These are phyloP conservation scores for Trichogramma dendrolimi DNA, from an alignment of 2,888 invertebrate species.

Conservation along the genomic window DNA sequence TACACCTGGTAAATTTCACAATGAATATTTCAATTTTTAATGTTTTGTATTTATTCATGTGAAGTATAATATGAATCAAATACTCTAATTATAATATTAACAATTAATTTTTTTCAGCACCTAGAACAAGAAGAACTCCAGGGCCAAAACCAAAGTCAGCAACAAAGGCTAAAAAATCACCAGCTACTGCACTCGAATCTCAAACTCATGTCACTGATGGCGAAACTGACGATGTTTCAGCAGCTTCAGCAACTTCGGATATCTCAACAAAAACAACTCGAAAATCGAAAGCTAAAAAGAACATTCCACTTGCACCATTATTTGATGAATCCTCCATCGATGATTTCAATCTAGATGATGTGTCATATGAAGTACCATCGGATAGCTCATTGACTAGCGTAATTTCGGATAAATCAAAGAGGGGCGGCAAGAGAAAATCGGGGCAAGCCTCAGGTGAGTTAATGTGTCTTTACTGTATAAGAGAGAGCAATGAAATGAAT, in stretches of 20 bases:
- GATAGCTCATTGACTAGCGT: conserved; percentile 38
- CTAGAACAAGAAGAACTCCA: conserved; percentile 15
- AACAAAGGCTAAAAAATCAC: conserved; percentile 25
- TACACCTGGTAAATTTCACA: conserved; percentile 25
- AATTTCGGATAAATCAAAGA: conserved; percentile 21
- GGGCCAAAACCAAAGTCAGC: conserved; percentile 14
- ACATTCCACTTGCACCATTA: conserved; percentile 35
- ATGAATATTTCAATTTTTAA: conserved; percentile 9
- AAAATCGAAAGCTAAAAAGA: conserved; percentile 20
- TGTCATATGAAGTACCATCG: conserved; percentile 40
- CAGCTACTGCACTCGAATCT: conserved; percentile 13
- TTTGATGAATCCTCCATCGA: conserved; percentile 48
- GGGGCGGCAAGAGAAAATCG: conserved; percentile 12
- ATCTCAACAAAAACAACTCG: neutral
- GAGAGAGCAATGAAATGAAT: too few species aligned
- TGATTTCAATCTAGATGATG: conserved; percentile 44
- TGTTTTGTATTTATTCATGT: too few species aligned
- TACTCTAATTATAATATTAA: neutral
- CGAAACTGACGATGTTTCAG: too few species aligned
- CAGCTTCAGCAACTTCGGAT: neutral
- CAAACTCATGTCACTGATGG: conserved; percentile 3
- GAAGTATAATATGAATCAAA: too few species aligned
- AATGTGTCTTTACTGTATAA: too few species aligned
- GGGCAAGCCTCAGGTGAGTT: too few species aligned
- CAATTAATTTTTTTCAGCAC: neutral